Evolutionary conservation across 2,888 invertebrate species (phyloP).

Genomic region (Busseola fusca): DNA sequence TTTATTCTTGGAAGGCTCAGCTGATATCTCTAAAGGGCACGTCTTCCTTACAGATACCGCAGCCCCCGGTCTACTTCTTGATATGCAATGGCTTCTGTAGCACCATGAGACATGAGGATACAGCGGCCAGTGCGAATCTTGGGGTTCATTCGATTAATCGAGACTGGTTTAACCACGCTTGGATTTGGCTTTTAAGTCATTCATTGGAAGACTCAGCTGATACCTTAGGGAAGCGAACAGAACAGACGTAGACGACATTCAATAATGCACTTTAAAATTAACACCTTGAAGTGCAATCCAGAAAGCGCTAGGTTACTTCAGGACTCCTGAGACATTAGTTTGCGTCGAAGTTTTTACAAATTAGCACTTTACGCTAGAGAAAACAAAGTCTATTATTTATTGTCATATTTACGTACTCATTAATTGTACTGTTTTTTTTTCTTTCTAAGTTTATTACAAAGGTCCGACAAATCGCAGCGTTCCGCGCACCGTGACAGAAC

Average conservation of each 20-base stretch:
- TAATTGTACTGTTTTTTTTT: background rate
- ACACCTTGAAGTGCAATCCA: background rate
- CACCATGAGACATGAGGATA: too few species aligned
- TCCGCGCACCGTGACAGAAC: slow-evolving; percentile 31
- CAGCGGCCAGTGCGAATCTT: too few species aligned
- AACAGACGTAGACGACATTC: background rate
- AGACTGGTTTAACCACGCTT: too few species aligned
- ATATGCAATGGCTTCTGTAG: too few species aligned
- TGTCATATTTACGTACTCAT: background rate
- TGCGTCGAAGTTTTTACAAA: background rate
- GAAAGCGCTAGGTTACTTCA: background rate
- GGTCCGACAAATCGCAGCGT: slow-evolving; percentile 32
- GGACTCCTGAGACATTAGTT: background rate
- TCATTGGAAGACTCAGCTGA: background rate
- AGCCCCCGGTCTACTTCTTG: too few species aligned
- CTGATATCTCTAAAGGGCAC: too few species aligned
- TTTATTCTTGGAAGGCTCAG: too few species aligned
- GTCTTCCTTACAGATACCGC: too few species aligned
- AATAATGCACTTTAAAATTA: background rate
- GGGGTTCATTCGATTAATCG: too few species aligned
- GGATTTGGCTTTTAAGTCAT: too few species aligned
- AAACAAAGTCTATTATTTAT: background rate
- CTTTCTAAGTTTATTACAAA: background rate
- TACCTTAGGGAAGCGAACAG: background rate
- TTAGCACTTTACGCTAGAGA: background rate